These are phyloP conservation scores for Aspiorhynchus laticeps DNA, from an alignment of 2,113 vertebrate genomes.

Conservation along the genomic window DNA sequence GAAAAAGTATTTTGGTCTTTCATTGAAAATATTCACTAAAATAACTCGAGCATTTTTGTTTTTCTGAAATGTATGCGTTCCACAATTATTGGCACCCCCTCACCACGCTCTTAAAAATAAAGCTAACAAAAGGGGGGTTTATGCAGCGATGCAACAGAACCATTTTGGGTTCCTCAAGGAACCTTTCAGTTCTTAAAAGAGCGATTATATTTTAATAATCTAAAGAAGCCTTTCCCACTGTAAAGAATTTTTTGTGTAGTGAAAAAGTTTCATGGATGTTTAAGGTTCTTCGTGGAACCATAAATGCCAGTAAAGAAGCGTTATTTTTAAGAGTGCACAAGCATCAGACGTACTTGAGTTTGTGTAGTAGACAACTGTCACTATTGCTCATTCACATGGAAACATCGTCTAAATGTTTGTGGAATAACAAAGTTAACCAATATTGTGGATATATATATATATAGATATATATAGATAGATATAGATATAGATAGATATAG, in stretches of 20 bases:
- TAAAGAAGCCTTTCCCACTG: background rate
- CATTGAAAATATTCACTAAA: background rate
- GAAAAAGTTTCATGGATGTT: background rate
- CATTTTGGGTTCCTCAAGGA: too few species aligned
- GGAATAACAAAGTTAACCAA: too few species aligned
- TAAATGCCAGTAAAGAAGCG: too few species aligned
- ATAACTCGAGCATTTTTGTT: background rate
- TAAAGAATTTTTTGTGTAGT: background rate
- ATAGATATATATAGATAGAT: too few species aligned
- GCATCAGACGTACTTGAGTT: too few species aligned
- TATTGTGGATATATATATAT: too few species aligned
- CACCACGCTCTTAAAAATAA: background rate
- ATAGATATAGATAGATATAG: too few species aligned
- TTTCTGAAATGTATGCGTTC: background rate
- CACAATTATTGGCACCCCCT: background rate
- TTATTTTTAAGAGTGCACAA: too few species aligned
- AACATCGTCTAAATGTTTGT: background rate
- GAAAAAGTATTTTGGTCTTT: background rate
- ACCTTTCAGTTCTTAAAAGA: too few species aligned
- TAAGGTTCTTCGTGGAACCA: too few species aligned
- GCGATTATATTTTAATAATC: background rate
- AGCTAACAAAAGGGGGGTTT: background rate
- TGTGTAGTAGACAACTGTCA: background rate
- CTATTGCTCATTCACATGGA: background rate
- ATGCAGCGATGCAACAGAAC: too few species aligned